These are phyloP conservation scores for Tethya wilhelma DNA, from an alignment of 37 sponge, comb jelly and placozoan genomes.

Conservation along the genomic window DNA sequence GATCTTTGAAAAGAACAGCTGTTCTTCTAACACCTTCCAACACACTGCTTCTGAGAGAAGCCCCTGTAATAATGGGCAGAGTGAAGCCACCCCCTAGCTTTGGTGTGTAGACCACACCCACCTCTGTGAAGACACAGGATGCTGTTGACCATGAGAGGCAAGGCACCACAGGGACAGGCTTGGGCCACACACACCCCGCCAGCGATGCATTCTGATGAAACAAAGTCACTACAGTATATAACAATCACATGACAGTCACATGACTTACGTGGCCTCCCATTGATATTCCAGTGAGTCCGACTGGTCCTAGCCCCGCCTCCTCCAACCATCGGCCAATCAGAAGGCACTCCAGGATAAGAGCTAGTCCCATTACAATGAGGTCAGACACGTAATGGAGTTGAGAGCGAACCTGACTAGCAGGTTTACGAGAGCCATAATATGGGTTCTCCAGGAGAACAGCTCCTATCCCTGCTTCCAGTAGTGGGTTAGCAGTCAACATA, in stretches of 20 bases:
- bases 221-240: too few species aligned
- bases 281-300: constrained; percentile 90
- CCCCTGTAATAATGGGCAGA: constrained; percentile 45
- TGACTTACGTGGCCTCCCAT: constrained; percentile 94
- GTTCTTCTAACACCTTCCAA: constrained; percentile 70
- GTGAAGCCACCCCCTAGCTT: neutral
- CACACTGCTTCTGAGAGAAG: constrained; percentile 50
- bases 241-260: neutral
- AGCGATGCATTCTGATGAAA: constrained; percentile 79
- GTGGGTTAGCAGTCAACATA: constrained; percentile 69
- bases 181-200: constrained; percentile 69
- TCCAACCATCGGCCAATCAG: constrained; percentile 74
- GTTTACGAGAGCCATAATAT: constrained; percentile 40
- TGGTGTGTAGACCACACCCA: neutral
- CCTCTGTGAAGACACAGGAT: constrained; percentile 85
- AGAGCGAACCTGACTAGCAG: constrained; percentile 53
- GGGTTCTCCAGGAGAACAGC: constrained; percentile 93
- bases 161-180: constrained; percentile 82
- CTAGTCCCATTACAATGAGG: constrained; percentile 87
- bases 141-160: constrained; percentile 89
- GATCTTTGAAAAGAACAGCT: constrained; percentile 39
- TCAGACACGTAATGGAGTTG: constrained; percentile 86
- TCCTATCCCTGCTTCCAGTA: constrained; percentile 71
- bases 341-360: constrained; percentile 75
- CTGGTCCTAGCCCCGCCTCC: constrained; percentile 73